Conservation (phyloP, 2,888 invertebrate species). For the Agrenia bidenticulata region DNA sequence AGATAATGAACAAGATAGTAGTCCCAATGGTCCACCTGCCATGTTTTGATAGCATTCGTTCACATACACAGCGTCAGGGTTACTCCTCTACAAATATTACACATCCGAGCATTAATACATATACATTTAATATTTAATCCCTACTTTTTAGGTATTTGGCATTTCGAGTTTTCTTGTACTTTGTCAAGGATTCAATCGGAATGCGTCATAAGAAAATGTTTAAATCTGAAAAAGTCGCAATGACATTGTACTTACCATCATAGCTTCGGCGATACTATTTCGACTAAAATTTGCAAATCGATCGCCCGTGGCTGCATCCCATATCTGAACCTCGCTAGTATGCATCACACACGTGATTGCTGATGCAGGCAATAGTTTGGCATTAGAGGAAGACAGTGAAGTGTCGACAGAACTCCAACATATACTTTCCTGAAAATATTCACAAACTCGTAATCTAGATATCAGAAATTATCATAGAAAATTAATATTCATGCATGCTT, state of each 20-base stretch:
- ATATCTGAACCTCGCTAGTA: constrained; percentile 69
- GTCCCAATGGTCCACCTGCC: constrained; percentile 9
- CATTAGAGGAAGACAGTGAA: constrained; percentile 18
- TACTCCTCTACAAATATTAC: constrained; percentile 30
- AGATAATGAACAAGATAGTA: constrained; percentile 32
- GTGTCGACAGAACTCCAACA: constrained; percentile 27
- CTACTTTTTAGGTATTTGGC: too few relatives aligned
- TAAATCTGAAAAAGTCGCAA: too few relatives aligned
- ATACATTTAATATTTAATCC: too few relatives aligned
- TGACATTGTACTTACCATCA: constrained; percentile 50
- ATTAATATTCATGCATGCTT: not conserved
- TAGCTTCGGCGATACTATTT: constrained; percentile 62
- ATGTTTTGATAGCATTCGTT: constrained; percentile 29
- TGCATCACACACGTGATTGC: constrained; percentile 68
- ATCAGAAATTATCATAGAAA: not conserved
- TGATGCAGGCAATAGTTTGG: not conserved
- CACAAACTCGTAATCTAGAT: not conserved
- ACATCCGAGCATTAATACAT: too few relatives aligned
- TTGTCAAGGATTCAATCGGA: too few relatives aligned
- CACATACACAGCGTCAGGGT: constrained; percentile 42
- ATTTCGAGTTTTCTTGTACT: too few relatives aligned
- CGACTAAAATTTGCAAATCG: constrained; percentile 63
- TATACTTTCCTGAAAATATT: constrained; percentile 28
- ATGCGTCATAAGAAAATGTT: too few relatives aligned
- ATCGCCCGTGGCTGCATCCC: constrained; percentile 67